A percentile compares a stretch with the other conserved stretches of the same genome.
Evolutionary conservation across 2,888 invertebrate species (phyloP).

Genomic region (Lobophora halterata): DNA sequence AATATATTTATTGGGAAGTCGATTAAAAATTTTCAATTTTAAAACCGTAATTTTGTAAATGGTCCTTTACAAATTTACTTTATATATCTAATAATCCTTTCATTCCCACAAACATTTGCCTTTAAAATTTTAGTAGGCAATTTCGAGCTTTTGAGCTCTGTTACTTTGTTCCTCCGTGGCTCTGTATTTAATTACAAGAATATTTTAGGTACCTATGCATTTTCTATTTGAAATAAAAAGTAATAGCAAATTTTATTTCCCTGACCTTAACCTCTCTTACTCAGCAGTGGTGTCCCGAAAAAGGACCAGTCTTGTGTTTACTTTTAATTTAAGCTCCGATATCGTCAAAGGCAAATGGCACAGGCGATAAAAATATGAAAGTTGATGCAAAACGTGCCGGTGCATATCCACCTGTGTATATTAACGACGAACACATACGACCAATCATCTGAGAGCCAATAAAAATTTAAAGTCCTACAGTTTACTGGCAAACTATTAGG

Average conservation of each 20-base stretch:
- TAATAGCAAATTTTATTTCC: conserved; percentile 12
- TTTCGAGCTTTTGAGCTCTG: too few relatives aligned
- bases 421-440: conserved; percentile 43
- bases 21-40: too few relatives aligned
- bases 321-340: conserved; percentile 46
- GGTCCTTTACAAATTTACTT: too few relatives aligned
- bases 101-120: too few relatives aligned
- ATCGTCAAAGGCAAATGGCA: conserved; percentile 30
- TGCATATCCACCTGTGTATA: conserved; percentile 50
- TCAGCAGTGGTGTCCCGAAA: conserved; percentile 9
- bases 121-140: too few relatives aligned
- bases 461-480: conserved; percentile 36
- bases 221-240: conserved; percentile 25
- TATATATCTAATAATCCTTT: too few relatives aligned
- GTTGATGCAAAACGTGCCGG: conserved; percentile 47
- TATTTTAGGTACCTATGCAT: too few relatives aligned
- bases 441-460: conserved; percentile 55
- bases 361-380: conserved; percentile 38
- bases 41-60: too few relatives aligned
- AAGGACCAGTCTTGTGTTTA: conserved; percentile 41
- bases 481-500: conserved; percentile 15
- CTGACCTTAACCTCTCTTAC: conserved; percentile 5
- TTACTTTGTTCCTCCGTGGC: too few relatives aligned
- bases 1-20: too few relatives aligned
- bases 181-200: too few relatives aligned